A percentile compares a stretch with the other conserved stretches of the same genome.
Conservation (phyloP, 1,140 invertebrate genomes). For the Bombus confusus region DNA sequence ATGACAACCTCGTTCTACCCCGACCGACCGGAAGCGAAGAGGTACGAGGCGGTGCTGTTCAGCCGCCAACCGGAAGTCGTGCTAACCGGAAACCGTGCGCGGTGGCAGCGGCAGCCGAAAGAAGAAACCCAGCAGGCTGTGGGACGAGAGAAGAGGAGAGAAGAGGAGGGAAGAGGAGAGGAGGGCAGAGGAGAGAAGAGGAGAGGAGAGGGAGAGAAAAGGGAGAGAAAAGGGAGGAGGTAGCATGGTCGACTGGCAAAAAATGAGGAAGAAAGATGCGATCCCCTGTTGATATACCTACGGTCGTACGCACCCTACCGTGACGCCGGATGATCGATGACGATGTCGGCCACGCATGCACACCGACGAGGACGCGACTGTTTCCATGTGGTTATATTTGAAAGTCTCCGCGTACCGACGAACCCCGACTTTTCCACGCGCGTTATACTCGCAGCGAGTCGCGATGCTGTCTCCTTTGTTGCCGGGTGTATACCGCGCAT, state of each 20-base stretch:
- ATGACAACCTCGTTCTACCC: slow-evolving; percentile 74
- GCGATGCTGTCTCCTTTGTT: slow-evolving; percentile 41
- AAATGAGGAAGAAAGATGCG: slow-evolving; percentile 64
- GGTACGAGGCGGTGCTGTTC: slow-evolving; percentile 49
- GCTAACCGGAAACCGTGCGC: slow-evolving; percentile 53
- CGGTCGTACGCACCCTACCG: slow-evolving; percentile 65
- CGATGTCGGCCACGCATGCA: slow-evolving; percentile 62
- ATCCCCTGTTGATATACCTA: slow-evolving; percentile 65
- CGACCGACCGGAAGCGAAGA: slow-evolving; percentile 65
- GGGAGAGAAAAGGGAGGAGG: slow-evolving; percentile 17
- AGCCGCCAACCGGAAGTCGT: slow-evolving; percentile 66
- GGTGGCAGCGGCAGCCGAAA: slow-evolving; percentile 33
- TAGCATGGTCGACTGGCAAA: slow-evolving; percentile 60
- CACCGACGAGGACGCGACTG: not conserved
- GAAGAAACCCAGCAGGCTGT: slow-evolving; percentile 34
- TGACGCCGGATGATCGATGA: slow-evolving; percentile 69
- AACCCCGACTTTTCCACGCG: not conserved
- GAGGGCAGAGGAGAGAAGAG: not conserved
- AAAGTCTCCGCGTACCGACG: not conserved
- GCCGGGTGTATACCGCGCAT: not conserved
- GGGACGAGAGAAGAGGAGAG: not conserved
- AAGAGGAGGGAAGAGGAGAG: not conserved
- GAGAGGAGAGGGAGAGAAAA: not conserved
- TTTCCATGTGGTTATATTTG: not conserved
- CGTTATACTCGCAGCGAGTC: not conserved